Conservation (phyloP, 92 coral and sea anemone genomes). For the Scolanthus callimorphus region DNA sequence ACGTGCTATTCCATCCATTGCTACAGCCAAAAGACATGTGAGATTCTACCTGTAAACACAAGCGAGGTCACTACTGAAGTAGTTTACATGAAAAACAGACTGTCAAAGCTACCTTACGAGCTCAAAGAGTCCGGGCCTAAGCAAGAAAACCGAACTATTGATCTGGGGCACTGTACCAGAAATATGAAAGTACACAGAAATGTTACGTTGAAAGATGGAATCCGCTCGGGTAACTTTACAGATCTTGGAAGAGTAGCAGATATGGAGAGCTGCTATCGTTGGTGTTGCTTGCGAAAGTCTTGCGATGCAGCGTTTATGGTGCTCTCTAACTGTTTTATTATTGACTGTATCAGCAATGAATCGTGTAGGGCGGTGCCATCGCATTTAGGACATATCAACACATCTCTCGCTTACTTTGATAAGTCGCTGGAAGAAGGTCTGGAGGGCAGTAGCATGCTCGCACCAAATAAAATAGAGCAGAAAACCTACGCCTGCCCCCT, state of each 20-base stretch:
- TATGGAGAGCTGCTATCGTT: conserved; percentile 67
- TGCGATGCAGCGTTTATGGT: conserved; percentile 98
- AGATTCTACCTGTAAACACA: conserved; percentile 62
- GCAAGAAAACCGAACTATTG: not conserved
- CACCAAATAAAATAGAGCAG: not conserved
- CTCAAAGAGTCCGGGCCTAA: conserved; percentile 3
- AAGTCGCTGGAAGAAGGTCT: conserved; percentile 5
- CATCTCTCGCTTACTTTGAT: conserved; percentile 64
- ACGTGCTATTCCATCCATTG: conserved; percentile 83
- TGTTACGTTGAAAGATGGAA: conserved; percentile 90
- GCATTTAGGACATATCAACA: conserved; percentile 52
- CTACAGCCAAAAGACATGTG: conserved; percentile 82
- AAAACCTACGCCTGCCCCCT: conserved; percentile 23
- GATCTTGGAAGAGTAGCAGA: conserved; percentile 81
- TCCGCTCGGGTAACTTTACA: conserved; percentile 92
- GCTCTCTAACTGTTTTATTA: conserved; percentile 73
- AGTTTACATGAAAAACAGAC: conserved; percentile 63
- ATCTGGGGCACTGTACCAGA: conserved; percentile 35
- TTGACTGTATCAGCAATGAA: conserved; percentile 68
- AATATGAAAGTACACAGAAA: conserved; percentile 58
- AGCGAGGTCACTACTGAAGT: conserved; percentile 56
- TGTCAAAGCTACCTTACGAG: conserved; percentile 44
- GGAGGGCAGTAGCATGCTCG: not conserved
- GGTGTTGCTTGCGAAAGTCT: conserved; percentile 70
- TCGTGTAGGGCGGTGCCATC: conserved; percentile 81